Conservation (phyloP, 2,888 invertebrate genomes). For the Pediacus dermestoides region DNA sequence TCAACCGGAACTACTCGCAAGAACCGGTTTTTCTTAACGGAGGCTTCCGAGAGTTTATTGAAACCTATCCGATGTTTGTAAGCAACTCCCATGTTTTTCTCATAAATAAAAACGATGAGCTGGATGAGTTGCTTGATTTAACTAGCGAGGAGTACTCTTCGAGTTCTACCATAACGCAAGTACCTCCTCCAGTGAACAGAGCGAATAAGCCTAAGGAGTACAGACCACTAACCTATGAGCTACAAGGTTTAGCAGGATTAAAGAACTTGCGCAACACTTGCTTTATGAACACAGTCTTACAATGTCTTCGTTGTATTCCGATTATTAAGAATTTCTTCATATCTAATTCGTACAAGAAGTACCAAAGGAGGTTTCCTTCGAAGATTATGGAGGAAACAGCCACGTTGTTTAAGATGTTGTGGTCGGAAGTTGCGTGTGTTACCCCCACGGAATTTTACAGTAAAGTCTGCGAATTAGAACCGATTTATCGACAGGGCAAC, state of each 20-base stretch:
- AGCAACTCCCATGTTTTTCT: conserved; percentile 68
- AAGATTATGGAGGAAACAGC: conserved; percentile 27
- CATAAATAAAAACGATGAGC: conserved; percentile 41
- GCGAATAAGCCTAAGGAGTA: too few relatives aligned
- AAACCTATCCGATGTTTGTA: conserved; percentile 72
- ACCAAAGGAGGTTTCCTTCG: not conserved
- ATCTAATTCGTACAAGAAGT: conserved; percentile 61
- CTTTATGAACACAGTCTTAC: conserved; percentile 94
- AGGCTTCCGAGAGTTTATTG: conserved; percentile 78
- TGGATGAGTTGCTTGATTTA: conserved; percentile 56
- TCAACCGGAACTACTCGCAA: conserved; percentile 63
- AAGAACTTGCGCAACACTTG: conserved; percentile 94
- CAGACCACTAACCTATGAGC: too few relatives aligned
- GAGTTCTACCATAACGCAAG: too few relatives aligned
- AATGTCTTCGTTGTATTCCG: conserved; percentile 84
- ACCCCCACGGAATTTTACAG: conserved; percentile 32
- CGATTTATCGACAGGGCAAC: conserved; percentile 43
- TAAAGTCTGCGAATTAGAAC: conserved; percentile 35
- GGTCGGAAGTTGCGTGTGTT: conserved; percentile 14
- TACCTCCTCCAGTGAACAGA: too few relatives aligned
- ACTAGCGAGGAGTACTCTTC: conserved; percentile 66
- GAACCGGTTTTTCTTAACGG: conserved; percentile 72
- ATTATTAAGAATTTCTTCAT: conserved; percentile 74
- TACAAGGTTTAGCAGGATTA: conserved; percentile 75
- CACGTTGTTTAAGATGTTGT: conserved; percentile 17